Evolutionary conservation across 2,113 vertebrate species (phyloP).

Genomic region (Thermophis baileyi): DNA sequence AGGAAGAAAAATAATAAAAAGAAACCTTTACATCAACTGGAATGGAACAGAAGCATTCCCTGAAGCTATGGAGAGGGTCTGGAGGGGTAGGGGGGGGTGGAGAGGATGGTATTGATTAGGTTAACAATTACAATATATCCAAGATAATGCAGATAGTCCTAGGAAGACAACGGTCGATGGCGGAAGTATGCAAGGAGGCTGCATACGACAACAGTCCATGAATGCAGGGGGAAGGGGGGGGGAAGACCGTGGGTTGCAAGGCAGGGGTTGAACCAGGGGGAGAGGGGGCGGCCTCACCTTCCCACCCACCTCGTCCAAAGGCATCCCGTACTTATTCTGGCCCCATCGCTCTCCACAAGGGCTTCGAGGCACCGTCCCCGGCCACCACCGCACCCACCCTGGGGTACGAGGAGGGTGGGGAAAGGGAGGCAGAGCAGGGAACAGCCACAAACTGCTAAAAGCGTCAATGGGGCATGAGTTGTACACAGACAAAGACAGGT

Average conservation of each 20-base stretch:
- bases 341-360: not conserved
- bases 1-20: accelerated
- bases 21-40: slow-evolving; percentile 16
- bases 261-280: not conserved
- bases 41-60: slow-evolving; percentile 33
- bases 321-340: not conserved
- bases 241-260: not conserved
- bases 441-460: slow-evolving; percentile 9
- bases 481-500: not conserved
- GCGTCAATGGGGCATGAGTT: not conserved
- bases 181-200: not conserved
- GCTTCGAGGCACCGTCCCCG: too few species aligned
- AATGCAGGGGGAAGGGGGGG: slow-evolving; percentile 25
- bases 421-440: not conserved
- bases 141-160: slow-evolving; percentile 43
- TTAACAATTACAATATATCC: slow-evolving; percentile 23
- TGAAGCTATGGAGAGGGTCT: not conserved
- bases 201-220: not conserved
- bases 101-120: not conserved
- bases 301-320: not conserved
- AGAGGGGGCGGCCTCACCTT: not conserved
- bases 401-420: not conserved
- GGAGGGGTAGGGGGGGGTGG: not conserved
- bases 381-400: not conserved
- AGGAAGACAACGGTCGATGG: slow-evolving; percentile 49